These are phyloP conservation scores for Episyrphus balteatus DNA, from an alignment of 1,140 invertebrate genomes.

Conservation along the genomic window DNA sequence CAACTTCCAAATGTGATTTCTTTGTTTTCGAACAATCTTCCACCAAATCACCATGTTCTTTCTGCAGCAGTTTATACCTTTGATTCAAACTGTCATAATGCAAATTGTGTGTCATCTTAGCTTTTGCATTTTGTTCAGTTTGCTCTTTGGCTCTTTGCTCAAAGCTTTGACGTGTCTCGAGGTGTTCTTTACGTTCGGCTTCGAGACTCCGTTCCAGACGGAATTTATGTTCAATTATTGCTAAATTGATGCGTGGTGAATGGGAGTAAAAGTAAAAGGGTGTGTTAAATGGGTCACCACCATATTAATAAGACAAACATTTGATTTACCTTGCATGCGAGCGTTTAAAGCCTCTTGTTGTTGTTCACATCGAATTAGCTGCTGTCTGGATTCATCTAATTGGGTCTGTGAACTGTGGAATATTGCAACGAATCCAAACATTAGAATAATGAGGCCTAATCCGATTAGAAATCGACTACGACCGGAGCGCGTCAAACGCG, in stretches of 20 bases:
- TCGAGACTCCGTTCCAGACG: constrained; percentile 39
- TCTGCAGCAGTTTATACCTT: constrained; percentile 38
- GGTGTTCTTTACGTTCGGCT: constrained; percentile 37
- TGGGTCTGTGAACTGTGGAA: constrained; percentile 41
- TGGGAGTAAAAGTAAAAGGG: background rate
- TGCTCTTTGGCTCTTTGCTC: constrained; percentile 37
- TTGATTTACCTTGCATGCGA: constrained; percentile 38
- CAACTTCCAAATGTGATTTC: constrained; percentile 23
- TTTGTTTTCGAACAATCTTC: constrained; percentile 20
- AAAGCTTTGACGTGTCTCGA: constrained; percentile 31
- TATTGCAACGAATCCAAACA: constrained; percentile 39
- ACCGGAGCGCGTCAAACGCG: constrained; percentile 40
- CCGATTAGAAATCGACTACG: constrained; percentile 40
- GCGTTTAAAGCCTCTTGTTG: constrained; percentile 41
- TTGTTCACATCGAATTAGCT: constrained; percentile 35
- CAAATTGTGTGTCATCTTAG: constrained; percentile 30
- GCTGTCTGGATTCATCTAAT: constrained; percentile 39
- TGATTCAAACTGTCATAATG: constrained; percentile 37
- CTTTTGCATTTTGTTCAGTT: constrained; percentile 34
- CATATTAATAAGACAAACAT: constrained; percentile 1
- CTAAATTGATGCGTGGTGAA: constrained; percentile 11
- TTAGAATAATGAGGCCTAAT: constrained; percentile 35
- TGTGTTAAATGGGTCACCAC: background rate
- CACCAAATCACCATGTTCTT: constrained; percentile 19
- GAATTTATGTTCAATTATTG: constrained; percentile 34